phyloP scores from a whole-genome alignment of 2,797 vertebrate species.

The Clarias pachynema region DNA sequence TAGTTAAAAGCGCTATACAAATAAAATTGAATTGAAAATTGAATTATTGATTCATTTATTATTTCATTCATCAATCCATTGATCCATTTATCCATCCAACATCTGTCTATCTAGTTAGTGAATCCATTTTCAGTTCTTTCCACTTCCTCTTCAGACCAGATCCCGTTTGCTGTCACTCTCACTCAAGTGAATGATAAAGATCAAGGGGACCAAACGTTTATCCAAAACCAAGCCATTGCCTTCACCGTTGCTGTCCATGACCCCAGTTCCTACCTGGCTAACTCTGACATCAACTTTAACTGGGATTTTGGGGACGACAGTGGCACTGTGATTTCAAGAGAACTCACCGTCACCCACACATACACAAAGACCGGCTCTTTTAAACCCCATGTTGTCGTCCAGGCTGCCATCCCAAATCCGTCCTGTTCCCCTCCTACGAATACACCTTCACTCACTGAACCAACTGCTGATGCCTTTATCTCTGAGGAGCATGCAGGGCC shows the following conservation, averaged over 20 bases:
- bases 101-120: too few relatives aligned
- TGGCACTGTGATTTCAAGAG: constrained; percentile 88
- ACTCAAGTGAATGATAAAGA: constrained; percentile 80
- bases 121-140: neutral
- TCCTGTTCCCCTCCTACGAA: constrained; percentile 71
- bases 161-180: constrained; percentile 85
- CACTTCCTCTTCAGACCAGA: constrained; percentile 81
- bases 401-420: constrained; percentile 86
- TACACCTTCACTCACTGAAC: constrained; percentile 54
- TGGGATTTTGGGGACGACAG: constrained; percentile 94
- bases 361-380: constrained; percentile 80
- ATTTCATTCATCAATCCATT: too few relatives aligned
- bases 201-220: constrained; percentile 75
- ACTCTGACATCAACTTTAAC: constrained; percentile 88
- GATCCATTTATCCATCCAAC: too few relatives aligned
- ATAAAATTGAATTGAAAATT: too few relatives aligned
- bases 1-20: too few relatives aligned
- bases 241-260: constrained; percentile 88
- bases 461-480: constrained; percentile 21
- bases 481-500: constrained; percentile 40
- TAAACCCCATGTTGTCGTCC: constrained; percentile 82
- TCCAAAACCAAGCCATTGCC: constrained; percentile 85
- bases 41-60: too few relatives aligned
- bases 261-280: constrained; percentile 84
- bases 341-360: constrained; percentile 85